Base-by-base conservation (phyloP, 2,888 invertebrate species). In the Mesorhabditis spiculigera region DNA sequence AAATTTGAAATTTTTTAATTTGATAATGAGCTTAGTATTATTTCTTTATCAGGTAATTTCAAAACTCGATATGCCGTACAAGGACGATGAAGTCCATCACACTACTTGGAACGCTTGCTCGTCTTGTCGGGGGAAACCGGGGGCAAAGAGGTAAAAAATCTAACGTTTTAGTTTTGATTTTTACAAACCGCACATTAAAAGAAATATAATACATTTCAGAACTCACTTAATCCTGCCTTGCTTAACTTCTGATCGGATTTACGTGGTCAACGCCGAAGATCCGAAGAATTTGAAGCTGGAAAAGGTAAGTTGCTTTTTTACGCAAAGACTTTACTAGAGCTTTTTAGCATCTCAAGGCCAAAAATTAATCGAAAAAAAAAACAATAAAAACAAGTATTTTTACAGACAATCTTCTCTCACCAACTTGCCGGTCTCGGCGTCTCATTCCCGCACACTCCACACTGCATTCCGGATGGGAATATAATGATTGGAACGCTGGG, bases 71-170 rank as follows among this genome's bases (percentile, higher is more conserved):
- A 92, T 94, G 82, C 91, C 91, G 10, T 87, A 91, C 73, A 87
- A 89, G 4, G 91, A 91, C 0, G 93, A 97, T 83, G 97, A 97
- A 86, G 87, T 97, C 0, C 97, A 97, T 86, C 97, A 97, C 86
- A 91, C 92, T 63, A 96, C 96, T 0, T 97, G 96, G 96, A 96
- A 97, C 86, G 91, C 93, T 0, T 97, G 97, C 86, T 94, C 94
- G 78, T 95, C 95, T 87, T 96, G 95, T 86, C 90, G 92, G 67
- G 74, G 73, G 50, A 71, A 76, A 16, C 71, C 73, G 1, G 65
- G 66, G 4, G 73, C 70, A 63, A 76, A 75, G 61, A 70, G 73
- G 74, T n/a, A n/a, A 50, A 50, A 13, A 70, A 10, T 16, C 58
- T 13, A 5, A 73, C n/a, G 10, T 74, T 50, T 69, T 77, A n/a